Evolutionary conservation across 2,113 vertebrate genomes (phyloP), one percentile per base, ranked within the genome.

Genomic region (Pyxicephalus adspersus): DNA sequence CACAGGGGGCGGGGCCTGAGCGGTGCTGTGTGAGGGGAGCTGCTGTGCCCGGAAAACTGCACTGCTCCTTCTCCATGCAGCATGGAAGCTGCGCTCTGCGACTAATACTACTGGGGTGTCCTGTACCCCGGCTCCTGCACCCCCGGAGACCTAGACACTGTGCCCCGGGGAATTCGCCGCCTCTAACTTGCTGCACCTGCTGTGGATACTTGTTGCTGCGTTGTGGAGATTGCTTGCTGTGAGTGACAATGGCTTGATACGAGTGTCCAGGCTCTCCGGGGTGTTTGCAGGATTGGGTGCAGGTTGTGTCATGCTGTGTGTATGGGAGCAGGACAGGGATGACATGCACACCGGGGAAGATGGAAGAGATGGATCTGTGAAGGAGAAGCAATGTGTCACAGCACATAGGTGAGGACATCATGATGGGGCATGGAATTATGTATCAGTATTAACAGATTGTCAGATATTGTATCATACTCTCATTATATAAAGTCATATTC

Each of bases 201-300:
- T 34, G 61, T 25, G 65, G 31, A 26, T 51, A 81, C 79, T 81
- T 81, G 80, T 81, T 81, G 80, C 80, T 74, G 79, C 11, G 17
- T 15, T 23, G 60, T 20, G 29, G 18, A 31, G 64, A 4, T 18
- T 7, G 1, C 52, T 28, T 34, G 64, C 28, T 29, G 11, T 61
- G 22, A 15, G 28, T 4, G 75, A 17, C 13, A 26, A 54, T n/a
- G 13, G 29, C 61, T 64, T 17, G 8, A 15, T 55, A 22, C 16
- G 6, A 54, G n/a, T 38, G 63, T 22, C 13, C 67, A 25, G 25
- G 16, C 79, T 29, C 70, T 5, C 28, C 52, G 26, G 52, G 68
- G 79, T 81, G 28, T 50, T 51, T 23, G 5, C 31, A 25, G 2
- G 22, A 18, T 13, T 16, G n/a, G 11, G 22, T 23, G 25, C 29